Evolutionary conservation across 2,888 invertebrate species (phyloP), one percentile per base, ranked within the genome.

Genomic region (Cheilosia grossa): DNA sequence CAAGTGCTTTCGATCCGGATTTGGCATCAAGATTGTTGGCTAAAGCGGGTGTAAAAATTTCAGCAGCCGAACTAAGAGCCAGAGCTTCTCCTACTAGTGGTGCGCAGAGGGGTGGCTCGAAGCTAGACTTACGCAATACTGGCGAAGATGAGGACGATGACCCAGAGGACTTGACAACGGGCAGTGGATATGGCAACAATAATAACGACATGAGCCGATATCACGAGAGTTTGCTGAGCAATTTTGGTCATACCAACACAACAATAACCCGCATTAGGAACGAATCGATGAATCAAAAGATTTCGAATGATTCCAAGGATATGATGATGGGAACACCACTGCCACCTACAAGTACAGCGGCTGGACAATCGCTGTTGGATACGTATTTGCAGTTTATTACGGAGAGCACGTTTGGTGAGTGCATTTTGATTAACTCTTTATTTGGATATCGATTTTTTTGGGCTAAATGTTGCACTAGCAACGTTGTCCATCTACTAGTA

Each of bases 371-470:
- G 2, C 94, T 97, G 74, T 92, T 97, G 82, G 97, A 97, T 91
- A 97, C 97, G 15, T 97, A 97, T 91, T 93, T 97, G 82, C 97
- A 97, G 91, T 95, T 97, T 89, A 97, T 97, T 89, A 96, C 96
- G 2, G 97, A 97, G 91, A 97, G 96, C 89, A 95, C 96, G 64
- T 94, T 95, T 82, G 94, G 95, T 93, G 90, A 93, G 93, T 88
- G 0, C 17, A 13, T 1, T 15, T 75, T 37, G 37, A 21, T 15
- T 49, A 4, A n/a, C n/a, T 6, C 3, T 2, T 2, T 6, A 5
- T 6, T 15, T n/a, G 6, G 2, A 5, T 2, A 21, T 13, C 56
- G 10, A 37, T 2, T 37, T 37, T 13, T 37, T 37, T 4, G 1
- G 37, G 37, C 13, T 13, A 4, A 4, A 10, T 37, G 13, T 1